These are phyloP conservation scores for Tricholaema leucomelas DNA, from an alignment of 2,113 vertebrate genomes.

Conservation along the genomic window DNA sequence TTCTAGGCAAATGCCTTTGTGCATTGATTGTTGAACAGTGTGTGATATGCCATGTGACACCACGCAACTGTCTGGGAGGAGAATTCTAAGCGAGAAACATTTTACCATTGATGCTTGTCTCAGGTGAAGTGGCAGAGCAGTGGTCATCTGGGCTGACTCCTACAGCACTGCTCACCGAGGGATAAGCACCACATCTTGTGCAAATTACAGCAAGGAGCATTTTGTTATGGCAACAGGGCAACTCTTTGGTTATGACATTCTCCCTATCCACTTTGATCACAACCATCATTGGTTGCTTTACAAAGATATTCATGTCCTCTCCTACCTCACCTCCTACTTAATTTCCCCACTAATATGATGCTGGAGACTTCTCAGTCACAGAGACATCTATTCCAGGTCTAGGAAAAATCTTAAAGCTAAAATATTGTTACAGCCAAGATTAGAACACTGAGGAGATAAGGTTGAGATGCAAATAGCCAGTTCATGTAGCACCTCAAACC, in stretches of 20 bases:
- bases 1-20: not conserved
- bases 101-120: not conserved
- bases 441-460: not conserved
- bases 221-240: not conserved
- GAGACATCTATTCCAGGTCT: not conserved
- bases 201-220: not conserved
- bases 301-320: accelerated
- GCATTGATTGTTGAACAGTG: not conserved
- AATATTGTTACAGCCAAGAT: not conserved
- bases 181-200: not conserved
- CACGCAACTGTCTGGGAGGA: not conserved
- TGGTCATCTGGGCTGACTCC: not conserved
- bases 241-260: not conserved
- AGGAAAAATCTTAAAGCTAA: not conserved
- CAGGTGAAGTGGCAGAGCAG: not conserved
- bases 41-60: not conserved
- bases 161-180: not conserved
- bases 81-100: not conserved
- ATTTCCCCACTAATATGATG: not conserved
- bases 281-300: not conserved
- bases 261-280: not conserved
- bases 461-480: not conserved
- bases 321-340: not conserved
- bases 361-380: not conserved
- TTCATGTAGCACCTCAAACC: accelerated